These are phyloP conservation scores for Cotesia congregata DNA, from an alignment of 2,888 invertebrate genomes.

Conservation along the genomic window DNA sequence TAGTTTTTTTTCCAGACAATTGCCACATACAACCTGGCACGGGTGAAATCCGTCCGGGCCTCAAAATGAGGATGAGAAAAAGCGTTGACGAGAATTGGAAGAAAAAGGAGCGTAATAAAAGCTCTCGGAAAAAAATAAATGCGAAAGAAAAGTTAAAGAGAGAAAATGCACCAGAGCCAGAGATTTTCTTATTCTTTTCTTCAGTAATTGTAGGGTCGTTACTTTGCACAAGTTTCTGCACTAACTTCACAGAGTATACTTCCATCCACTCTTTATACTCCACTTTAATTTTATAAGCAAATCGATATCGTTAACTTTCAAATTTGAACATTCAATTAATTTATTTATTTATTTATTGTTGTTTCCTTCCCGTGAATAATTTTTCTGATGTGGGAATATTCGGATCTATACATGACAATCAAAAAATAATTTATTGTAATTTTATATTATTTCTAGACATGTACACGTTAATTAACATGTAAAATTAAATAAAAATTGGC, in stretches of 20 bases:
- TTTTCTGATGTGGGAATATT: too few relatives aligned
- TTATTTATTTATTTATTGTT: constrained; percentile 15
- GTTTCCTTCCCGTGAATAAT: background rate
- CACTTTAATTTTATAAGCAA: constrained; percentile 27
- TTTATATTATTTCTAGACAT: too few relatives aligned
- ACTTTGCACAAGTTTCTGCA: constrained; percentile 16
- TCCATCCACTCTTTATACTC: background rate
- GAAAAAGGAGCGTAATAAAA: constrained; percentile 3
- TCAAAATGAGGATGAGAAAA: constrained; percentile 25
- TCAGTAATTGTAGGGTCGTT: constrained; percentile 34
- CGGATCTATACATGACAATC: too few relatives aligned
- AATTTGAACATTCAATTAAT: constrained; percentile 19
- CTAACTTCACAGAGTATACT: background rate
- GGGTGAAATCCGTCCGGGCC: constrained; percentile 24
- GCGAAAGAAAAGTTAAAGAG: constrained; percentile 5
- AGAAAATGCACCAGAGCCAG: constrained; percentile 24
- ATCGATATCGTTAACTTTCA: constrained; percentile 24
- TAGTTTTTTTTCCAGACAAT: constrained; percentile 47
- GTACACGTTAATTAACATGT: too few relatives aligned
- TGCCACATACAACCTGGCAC: constrained; percentile 36
- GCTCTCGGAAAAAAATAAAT: background rate
- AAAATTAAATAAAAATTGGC: too few relatives aligned
- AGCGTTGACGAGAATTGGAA: constrained; percentile 30
- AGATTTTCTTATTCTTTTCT: constrained; percentile 33
- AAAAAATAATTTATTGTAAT: too few relatives aligned